phyloP scores from a whole-genome alignment of 1,140 invertebrate genomes.

The Solenopsis invicta region DNA sequence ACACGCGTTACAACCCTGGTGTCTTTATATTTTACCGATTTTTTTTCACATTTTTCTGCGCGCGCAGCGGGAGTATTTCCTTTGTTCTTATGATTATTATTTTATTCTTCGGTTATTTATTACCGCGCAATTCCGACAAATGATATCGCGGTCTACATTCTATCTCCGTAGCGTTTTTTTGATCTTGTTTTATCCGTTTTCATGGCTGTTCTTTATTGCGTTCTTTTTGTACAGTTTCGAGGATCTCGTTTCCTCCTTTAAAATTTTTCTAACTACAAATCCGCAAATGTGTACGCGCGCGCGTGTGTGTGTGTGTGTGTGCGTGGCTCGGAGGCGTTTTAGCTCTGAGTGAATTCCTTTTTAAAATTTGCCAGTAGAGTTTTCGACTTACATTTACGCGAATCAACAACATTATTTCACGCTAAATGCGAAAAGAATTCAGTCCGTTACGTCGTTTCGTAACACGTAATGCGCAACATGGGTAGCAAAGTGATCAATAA shows the following conservation, averaged over 20 bases:
- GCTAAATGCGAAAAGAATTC: not conserved
- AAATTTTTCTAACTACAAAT: not conserved
- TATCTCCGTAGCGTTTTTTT: not conserved
- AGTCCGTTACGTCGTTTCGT: not conserved
- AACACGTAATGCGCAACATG: not conserved
- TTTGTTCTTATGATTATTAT: not conserved
- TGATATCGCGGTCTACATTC: not conserved
- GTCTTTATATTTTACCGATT: not conserved
- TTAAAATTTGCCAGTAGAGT: not conserved
- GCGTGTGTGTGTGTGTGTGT: no score
- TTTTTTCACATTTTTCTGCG: not conserved
- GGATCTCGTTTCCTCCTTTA: not conserved
- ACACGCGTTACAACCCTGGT: not conserved
- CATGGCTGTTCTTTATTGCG: not conserved
- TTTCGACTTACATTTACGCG: not conserved
- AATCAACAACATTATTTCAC: not conserved
- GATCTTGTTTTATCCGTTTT: not conserved
- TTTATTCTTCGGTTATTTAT: conserved; percentile 14
- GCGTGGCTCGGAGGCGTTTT: not conserved
- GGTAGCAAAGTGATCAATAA: not conserved
- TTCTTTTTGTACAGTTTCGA: not conserved
- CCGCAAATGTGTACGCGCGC: not conserved
- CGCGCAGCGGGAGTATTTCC: not conserved
- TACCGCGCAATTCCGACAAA: not conserved
- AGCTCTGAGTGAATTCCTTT: not conserved